Evolutionary conservation across 2,888 invertebrate species (phyloP).

Genomic region (Hymenopus coronatus): DNA sequence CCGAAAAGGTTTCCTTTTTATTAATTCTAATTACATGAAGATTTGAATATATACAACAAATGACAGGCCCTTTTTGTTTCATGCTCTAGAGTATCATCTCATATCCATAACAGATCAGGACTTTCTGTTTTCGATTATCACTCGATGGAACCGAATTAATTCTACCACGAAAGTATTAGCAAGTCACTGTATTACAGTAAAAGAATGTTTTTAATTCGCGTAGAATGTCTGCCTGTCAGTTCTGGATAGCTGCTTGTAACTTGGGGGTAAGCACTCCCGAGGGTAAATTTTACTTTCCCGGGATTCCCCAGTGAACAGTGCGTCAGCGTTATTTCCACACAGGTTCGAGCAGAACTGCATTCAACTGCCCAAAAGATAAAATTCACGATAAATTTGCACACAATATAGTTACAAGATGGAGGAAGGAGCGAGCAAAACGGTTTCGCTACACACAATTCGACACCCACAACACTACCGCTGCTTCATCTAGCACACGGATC

Average conservation of each 20-base stretch:
- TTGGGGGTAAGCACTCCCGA: background rate
- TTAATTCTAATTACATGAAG: background rate
- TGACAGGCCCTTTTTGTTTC: background rate
- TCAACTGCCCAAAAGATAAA: background rate
- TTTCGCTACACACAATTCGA: background rate
- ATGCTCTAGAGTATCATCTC: background rate
- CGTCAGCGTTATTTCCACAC: background rate
- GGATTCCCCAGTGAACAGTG: background rate
- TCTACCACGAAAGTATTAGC: background rate
- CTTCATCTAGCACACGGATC: background rate
- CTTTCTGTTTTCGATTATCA: background rate
- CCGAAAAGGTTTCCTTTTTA: background rate
- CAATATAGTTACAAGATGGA: conserved; percentile 28
- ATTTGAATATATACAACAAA: background rate
- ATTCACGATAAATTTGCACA: conserved; percentile 27
- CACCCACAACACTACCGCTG: background rate
- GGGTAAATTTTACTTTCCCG: background rate
- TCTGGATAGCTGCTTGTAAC: background rate
- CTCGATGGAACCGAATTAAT: background rate
- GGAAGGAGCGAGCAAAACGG: conserved; percentile 3
- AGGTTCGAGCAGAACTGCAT: background rate
- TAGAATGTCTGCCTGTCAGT: background rate
- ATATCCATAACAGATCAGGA: background rate
- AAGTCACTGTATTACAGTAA: background rate
- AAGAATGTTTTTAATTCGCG: background rate